Evolutionary conservation across 2,888 invertebrate genomes (phyloP).

Genomic region (Aphodius sticticus): DNA sequence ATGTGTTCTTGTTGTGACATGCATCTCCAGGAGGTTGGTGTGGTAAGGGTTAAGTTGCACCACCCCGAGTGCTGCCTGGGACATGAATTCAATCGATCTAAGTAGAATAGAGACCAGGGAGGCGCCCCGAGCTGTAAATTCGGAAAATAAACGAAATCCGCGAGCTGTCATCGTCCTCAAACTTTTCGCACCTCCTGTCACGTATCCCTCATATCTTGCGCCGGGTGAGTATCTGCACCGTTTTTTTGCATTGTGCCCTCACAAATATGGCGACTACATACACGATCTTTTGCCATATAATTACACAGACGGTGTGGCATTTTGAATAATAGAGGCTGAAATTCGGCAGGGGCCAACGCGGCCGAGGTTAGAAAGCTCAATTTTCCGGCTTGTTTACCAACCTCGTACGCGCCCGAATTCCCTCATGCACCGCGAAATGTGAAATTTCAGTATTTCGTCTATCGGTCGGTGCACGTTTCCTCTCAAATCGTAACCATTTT

Average conservation of each 20-base stretch:
- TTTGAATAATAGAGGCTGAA: constrained; percentile 46
- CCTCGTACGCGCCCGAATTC: constrained; percentile 27
- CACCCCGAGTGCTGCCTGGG: constrained; percentile 46
- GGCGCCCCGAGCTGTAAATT: constrained; percentile 46
- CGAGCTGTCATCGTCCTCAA: constrained; percentile 43
- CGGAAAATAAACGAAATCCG: constrained; percentile 42
- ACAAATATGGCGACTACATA: constrained; percentile 62
- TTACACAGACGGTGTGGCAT: constrained; percentile 51
- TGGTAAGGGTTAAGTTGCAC: constrained; percentile 40
- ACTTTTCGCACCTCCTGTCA: constrained; percentile 39
- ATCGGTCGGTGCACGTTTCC: constrained; percentile 40
- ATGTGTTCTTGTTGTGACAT: not conserved
- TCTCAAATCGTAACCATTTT: constrained; percentile 59
- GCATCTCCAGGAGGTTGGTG: constrained; percentile 24
- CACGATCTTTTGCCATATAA: constrained; percentile 54
- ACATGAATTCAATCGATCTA: constrained; percentile 55
- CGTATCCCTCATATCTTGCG: constrained; percentile 36
- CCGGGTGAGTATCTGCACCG: constrained; percentile 32
- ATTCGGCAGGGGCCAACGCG: constrained; percentile 42
- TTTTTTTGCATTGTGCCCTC: constrained; percentile 56
- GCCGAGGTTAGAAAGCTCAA: constrained; percentile 40
- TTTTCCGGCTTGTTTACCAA: constrained; percentile 35
- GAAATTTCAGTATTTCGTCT: constrained; percentile 39
- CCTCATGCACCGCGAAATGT: constrained; percentile 31
- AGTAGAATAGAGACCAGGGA: constrained; percentile 46